Conservation (phyloP, 2,888 invertebrate genomes). For the Eutolmus rufibarbis region DNA sequence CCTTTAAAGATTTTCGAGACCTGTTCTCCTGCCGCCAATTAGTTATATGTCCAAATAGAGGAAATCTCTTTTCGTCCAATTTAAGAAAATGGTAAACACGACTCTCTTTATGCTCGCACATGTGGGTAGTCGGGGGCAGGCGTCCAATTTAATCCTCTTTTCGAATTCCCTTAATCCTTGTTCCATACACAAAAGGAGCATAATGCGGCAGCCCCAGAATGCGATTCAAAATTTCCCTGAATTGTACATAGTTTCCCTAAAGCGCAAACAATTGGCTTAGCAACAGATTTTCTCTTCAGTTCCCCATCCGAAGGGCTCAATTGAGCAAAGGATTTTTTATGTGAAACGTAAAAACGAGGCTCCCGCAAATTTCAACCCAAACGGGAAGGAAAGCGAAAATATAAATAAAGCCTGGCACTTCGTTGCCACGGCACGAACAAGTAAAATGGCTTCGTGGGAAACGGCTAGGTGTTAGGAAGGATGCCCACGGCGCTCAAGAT, state of each 20-base stretch:
- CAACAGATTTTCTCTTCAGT: neutral
- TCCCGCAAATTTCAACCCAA: neutral
- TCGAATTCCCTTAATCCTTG: neutral
- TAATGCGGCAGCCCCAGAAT: neutral
- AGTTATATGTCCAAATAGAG: neutral
- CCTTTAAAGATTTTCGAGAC: neutral
- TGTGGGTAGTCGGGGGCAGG: neutral
- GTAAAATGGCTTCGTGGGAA: neutral
- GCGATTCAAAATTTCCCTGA: neutral
- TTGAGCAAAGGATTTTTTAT: neutral
- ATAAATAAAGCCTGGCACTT: neutral
- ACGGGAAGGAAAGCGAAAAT: neutral
- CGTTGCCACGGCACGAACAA: neutral
- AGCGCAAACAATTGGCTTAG: neutral
- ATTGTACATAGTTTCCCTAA: neutral
- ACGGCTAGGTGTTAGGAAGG: neutral
- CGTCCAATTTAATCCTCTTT: neutral
- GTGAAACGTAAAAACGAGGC: neutral
- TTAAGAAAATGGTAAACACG: neutral
- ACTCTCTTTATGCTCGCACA: neutral
- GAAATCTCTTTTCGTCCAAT: neutral
- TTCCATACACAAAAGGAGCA: neutral
- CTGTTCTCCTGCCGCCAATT: neutral
- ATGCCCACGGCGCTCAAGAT: neutral
- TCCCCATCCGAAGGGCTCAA: neutral